Base-by-base conservation (phyloP, 1,140 invertebrate species). In the Eulimnadia texana region DNA sequence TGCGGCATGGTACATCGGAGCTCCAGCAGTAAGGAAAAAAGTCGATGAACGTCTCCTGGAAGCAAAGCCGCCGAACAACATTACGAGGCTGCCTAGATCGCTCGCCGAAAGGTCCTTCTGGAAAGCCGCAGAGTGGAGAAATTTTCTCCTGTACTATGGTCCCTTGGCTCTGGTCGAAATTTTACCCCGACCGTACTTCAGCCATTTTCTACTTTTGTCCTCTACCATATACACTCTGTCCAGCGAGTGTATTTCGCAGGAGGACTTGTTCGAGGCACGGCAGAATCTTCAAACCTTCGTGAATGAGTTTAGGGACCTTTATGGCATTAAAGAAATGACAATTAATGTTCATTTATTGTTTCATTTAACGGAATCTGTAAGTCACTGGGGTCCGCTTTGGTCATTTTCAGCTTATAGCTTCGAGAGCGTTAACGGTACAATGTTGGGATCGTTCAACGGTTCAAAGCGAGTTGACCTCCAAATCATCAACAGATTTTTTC, bases 91-190 rank as follows among this genome's bases (percentile, higher is more conserved):
- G 9, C 66, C 67, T 19, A 24, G 68, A 54, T 51, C 27, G 49
- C 64, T 70, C 25, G 57, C 55, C 10, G 66, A 68, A 28, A n/a
- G 67, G 16, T 55, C 13, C 20, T 50, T 64, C 66, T 71, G 66
- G 67, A 71, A 70, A 63, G 68, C 69, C 27, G 66, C 70, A 55
- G 69, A 71, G 58, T 71, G 64, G 61, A 60, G 62, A 9, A 61
- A 56, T 1, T 71, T 65, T 60, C 58, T 70, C 0, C 54, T 70
- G 20, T 68, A 57, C 54, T 67, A 69, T 62, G 66, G 65, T 50
- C 27, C 68, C 3, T 58, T 65, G 10, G 64, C 55, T 19, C 52
- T 69, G 2, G 66, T 64, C 61, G 29, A 22, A 61, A 10, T 61
- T 16, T 47, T 67, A 20, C 61, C 62, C 6, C 3, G 2, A 20